Evolutionary conservation across 2,113 vertebrate species (phyloP), one percentile per base, ranked within the genome.

Genomic region (Xyliphius kryptos): DNA sequence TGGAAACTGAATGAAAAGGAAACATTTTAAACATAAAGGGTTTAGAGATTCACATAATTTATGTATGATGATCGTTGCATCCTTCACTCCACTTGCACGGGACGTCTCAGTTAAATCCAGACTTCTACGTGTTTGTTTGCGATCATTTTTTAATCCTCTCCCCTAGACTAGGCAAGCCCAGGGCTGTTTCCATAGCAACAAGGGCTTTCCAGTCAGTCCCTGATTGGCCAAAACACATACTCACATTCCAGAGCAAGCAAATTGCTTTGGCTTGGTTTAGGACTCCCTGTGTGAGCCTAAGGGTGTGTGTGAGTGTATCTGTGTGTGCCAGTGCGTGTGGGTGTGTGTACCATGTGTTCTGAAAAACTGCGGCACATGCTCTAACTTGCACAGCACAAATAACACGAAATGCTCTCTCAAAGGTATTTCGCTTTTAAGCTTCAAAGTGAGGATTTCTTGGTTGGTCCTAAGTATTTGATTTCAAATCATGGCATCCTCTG

Each of bases 121-220:
- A 63, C 15, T 54, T 51, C 32, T n/a, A n/a, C n/a, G n/a, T 43
- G 11, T 63, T 68, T 46, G 47, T 63, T 72, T 67, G 22, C 3
- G 13, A 32, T 43, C 38, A 32, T n/a, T n/a, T n/a, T n/a, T n/a
- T n/a, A n/a, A n/a, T 63, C 70, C 49, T 68, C 41, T 47, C 43
- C 54, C 41, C 48, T 67, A 36, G 16, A 63, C 50, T 57, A 68
- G 60, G 16, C 37, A 63, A 63, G 66, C 70, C 43, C 55, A 68
- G 32, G 65, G 43, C 70, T 72, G 66, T 72, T 60, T 60, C 67
- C 56, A 72, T 72, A 9, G 70, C 40, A 72, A 72, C 70, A 72
- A 48, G 16, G 44, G 19, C 36, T 48, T 46, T 36, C 48, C 59
- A 59, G 55, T 36, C 40, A 21, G 26, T 58, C 37, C 37, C 49